phyloP scores from a whole-genome alignment of 2,888 invertebrate genomes.

The Thymelicus lineola region DNA sequence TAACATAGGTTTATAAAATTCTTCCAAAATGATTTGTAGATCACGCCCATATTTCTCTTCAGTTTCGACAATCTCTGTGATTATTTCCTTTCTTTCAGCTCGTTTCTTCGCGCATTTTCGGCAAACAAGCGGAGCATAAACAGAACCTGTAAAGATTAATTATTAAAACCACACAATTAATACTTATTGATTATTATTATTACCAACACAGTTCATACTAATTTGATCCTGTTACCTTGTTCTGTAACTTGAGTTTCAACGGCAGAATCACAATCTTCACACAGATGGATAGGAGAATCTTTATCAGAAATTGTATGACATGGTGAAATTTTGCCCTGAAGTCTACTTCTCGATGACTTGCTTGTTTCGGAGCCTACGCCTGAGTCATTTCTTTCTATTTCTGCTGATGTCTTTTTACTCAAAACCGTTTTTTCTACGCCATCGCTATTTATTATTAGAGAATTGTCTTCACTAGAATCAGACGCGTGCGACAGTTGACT shows the following conservation, averaged over 20 bases:
- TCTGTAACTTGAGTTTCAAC: constrained; percentile 91
- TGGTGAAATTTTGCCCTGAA: constrained; percentile 85
- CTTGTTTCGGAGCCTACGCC: constrained; percentile 97
- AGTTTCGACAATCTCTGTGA: constrained; percentile 97
- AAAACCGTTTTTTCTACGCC: constrained; percentile 81
- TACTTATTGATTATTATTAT: constrained; percentile 9
- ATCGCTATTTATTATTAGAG: constrained; percentile 87
- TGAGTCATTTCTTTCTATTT: constrained; percentile 96
- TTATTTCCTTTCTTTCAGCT: constrained; percentile 96
- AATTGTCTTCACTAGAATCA: constrained; percentile 94
- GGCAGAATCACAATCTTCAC: constrained; percentile 94
- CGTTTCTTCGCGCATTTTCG: constrained; percentile 95
- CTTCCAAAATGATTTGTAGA: constrained; percentile 95
- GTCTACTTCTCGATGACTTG: constrained; percentile 92
- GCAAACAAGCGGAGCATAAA: constrained; percentile 92
- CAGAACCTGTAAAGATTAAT: constrained; percentile 80
- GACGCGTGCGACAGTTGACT: constrained; percentile 93
- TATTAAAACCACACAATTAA: neutral
- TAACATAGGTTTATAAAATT: constrained; percentile 96
- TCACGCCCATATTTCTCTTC: constrained; percentile 98
- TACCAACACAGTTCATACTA: neutral
- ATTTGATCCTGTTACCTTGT: constrained; percentile 67
- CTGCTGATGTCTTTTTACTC: constrained; percentile 87
- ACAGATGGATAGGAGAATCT: constrained; percentile 88
- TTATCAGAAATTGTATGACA: constrained; percentile 79